A percentile compares a stretch with the other conserved stretches of the same genome.
These are phyloP conservation scores for Amaurobius ferox DNA, from an alignment of 2,888 invertebrate species.

Conservation along the genomic window DNA sequence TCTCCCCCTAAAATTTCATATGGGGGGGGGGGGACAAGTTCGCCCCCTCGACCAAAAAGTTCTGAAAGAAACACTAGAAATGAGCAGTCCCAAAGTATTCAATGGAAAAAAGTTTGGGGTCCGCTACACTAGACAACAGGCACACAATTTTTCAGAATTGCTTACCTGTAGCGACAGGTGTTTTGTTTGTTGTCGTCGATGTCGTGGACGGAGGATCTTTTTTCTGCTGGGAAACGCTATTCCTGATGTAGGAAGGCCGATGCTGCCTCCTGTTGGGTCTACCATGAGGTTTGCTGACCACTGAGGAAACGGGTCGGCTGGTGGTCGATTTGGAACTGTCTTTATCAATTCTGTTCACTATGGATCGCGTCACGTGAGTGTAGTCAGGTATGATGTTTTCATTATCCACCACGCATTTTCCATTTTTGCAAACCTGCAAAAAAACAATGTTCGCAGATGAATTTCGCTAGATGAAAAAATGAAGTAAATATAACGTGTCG, in stretches of 20 bases:
- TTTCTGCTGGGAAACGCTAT: not conserved
- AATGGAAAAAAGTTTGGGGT: no score
- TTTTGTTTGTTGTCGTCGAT: not conserved
- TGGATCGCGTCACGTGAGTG: constrained; percentile 88
- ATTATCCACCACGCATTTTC: constrained; percentile 92
- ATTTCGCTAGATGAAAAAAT: not conserved
- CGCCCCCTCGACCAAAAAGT: no score
- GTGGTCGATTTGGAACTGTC: constrained; percentile 28
- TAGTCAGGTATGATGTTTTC: constrained; percentile 96
- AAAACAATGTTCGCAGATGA: not conserved
- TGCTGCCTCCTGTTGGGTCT: constrained; percentile 10
- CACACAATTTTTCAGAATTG: no score
- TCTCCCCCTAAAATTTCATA: no score
- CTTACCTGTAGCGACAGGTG: not conserved
- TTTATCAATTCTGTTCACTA: constrained; percentile 54
- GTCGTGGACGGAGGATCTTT: not conserved
- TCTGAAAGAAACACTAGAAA: no score
- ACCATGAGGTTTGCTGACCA: constrained; percentile 11
- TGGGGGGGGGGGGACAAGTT: no score
- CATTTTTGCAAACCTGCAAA: constrained; percentile 90
- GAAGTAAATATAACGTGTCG: not conserved
- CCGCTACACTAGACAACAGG: no score
- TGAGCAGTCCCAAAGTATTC: no score
- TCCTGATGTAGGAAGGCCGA: not conserved
- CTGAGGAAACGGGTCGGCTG: constrained; percentile 15